Evolutionary conservation across 1,140 invertebrate genomes (phyloP).

Genomic region (Drosophila kurseongensis): DNA sequence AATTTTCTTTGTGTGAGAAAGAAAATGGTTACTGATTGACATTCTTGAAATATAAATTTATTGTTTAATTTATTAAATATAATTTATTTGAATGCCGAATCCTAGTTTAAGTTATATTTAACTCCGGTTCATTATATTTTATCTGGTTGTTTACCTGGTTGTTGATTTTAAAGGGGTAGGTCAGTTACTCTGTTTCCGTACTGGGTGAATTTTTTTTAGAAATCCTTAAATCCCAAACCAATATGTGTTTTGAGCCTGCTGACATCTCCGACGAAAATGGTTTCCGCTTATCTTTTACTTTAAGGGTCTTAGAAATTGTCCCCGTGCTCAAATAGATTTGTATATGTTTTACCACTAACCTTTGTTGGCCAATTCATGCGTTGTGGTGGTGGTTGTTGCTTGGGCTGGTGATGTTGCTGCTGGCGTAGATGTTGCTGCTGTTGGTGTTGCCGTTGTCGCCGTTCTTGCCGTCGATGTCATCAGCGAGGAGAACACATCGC

Average conservation of each 20-base stretch:
- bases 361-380: conserved; percentile 65
- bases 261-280: not conserved
- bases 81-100: no score
- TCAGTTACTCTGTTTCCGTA: no score
- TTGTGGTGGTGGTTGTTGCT: conserved; percentile 38
- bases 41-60: no score
- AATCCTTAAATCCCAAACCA: no score
- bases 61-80: no score
- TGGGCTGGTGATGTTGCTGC: conserved; percentile 24
- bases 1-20: conserved; percentile 1
- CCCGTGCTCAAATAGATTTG: not conserved
- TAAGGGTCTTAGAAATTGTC: not conserved
- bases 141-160: no score
- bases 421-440: conserved; percentile 15
- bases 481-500: conserved; percentile 56
- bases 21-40: no score
- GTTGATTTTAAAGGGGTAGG: no score
- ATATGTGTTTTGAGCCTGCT: not conserved
- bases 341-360: conserved; percentile 44
- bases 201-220: no score
- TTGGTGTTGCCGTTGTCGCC: conserved; percentile 20
- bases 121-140: no score
- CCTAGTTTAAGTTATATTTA: no score
- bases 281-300: conserved; percentile 4
- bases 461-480: conserved; percentile 52